Base-by-base conservation (phyloP, 2,797 vertebrate species). In the Oreochromis mossambicus region DNA sequence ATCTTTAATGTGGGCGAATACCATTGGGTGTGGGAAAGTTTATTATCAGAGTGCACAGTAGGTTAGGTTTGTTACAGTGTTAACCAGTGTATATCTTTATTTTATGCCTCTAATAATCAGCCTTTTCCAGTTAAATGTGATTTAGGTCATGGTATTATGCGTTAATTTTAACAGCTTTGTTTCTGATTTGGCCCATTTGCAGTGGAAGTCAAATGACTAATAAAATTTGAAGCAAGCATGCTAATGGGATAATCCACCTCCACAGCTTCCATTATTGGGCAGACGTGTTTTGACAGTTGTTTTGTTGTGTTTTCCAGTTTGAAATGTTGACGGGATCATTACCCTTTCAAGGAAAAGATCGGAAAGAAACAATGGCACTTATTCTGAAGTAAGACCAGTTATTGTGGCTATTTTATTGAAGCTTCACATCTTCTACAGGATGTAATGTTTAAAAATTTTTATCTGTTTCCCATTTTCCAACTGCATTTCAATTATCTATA, bases 241-340 rank as follows among this genome's bases (percentile, higher is more conserved):
- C 19, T 75, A 77, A 6, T 34, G 14, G 78, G 29, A 66, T 21
- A 21, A 52, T 77, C 3, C 36, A 24, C 5, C 15, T 55, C 43
- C 10, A 24, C 17, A 17, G 2, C 8, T 43, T 82, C 8, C 15
- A 24, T 17, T 78, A 15, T 3, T 55, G 6, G 43, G 24, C 26
- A 70, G 38, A 41, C 6, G 7, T 54, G 8, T 54, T 85, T 56
- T 92, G 48, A 83, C 52, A 56, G n/a, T 56, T 78, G 19, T 66
- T 54, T 29, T 78, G 13, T 12, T 90, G 7, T 89, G 41, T 89
- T 85, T 92, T 91, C 66, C 95, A 99, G 98, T 99, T 99, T 91
- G 98, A 99, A 96, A 99, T 99, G 98, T 93, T 99, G 94, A 99
- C 98, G 0, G 98, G 98, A 77, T 98, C 98, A 0, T 94, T 99